Evolutionary conservation across 2,113 vertebrate genomes (phyloP), one percentile per base, ranked within the genome.

Genomic region (Tragelaphus scriptus): DNA sequence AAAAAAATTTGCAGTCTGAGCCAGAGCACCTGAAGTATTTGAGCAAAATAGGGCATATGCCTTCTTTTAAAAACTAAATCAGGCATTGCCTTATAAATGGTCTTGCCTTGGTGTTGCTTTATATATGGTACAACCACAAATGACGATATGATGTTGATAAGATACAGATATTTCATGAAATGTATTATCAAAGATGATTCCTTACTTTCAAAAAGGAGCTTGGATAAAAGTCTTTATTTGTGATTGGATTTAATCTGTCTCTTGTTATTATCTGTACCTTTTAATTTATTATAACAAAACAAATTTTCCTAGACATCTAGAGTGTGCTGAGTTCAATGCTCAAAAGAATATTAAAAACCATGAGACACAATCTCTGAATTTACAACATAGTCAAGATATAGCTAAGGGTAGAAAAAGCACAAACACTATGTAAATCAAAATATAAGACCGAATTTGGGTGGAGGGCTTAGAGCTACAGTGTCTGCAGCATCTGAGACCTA

Each of bases 1-100:
- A 94, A 92, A 95, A 58, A 95, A 95, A 94, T 98, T 91, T 98
- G 97, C 98, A 98, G 98, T 98, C 92, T 97, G 95, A 98, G 92
- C 90, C 91, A 98, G 89, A 94, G 88, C 95, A 97, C 91, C 90
- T 1, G 44, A 94, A 26, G 79, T 16, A 15, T 84, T 95, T 97
- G 95, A 98, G 97, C 94, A 88, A 97, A 98, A 96, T 94, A 88
- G 84, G 96, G 90, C 77, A 96, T 87, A 68, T 94, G 36, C 82
- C 97, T 97, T 97, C 86, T 96, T 81, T 98, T 92, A 92, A 85
- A 96, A 96, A 98, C 19, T 63, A 68, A 61, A 89, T 80, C 61
- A 97, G 7, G 55, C 71, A 86, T 58, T 88, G 81, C 61, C 79
- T 98, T 97, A 97, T 93, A 95, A 98, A 98, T 80, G 93, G 91